Base-by-base conservation (phyloP, 2,113 vertebrate species). In the Martes martes region DNA sequence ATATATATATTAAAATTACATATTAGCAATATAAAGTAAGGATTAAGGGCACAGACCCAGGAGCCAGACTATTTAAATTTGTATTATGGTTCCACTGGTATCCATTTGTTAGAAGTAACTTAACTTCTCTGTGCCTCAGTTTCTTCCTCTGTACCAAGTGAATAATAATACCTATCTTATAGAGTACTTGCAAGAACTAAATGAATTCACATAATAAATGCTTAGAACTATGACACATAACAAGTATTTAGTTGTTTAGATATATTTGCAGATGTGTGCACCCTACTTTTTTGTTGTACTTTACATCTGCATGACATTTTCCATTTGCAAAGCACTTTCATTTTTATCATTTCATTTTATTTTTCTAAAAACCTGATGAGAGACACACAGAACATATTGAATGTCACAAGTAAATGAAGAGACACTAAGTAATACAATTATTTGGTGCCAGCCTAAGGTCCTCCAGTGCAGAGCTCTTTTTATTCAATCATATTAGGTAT, bases 291-390 rank as follows among this genome's bases (percentile, higher is more conserved):
- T 50, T 65, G 71, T 65, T 42, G 42, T 65, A 65, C 31, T 15
- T 63, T 92, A 52, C 11, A 45, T 63, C 78, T 80, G 6, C 55
- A 24, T 21, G 14, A 39, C 28, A 76, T 36, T 87, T 95, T 84
- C 76, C 33, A 36, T 59, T 91, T 93, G 19, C 10, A 93, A 69
- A 91, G 6, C 69, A 85, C 28, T 90, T 97, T 94, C 21, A 78
- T 94, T 76, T 76, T 84, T 69, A 50, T 73, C 7, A 65, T 98
- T 91, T 94, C 24, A 39, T 93, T 95, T 78, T 84, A 28, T 80
- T 88, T 59, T 96, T 90, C 57, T 67, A 69, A 89, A 94, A 93
- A 55, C n/a, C 52, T 83, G 52, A 13, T n/a, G 7, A 87, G 63
- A 63, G 28, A 76, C 26, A 6, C 89, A 92, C 45, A 55, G 24